Conservation (phyloP, 1,140 invertebrate species). For the Eurosta solidaginis region DNA sequence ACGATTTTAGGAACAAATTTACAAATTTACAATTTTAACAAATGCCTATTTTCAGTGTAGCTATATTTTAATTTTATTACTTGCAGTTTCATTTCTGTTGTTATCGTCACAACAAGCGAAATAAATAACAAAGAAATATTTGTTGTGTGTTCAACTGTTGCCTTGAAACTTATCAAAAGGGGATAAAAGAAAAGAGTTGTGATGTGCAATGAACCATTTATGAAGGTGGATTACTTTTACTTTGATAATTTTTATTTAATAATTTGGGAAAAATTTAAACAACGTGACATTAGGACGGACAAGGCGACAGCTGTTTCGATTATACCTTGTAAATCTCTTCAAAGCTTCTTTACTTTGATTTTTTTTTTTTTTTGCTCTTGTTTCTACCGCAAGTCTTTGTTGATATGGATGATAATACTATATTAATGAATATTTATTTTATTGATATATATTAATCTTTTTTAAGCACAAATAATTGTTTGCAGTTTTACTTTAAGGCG, state of each 20-base stretch:
- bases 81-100: neutral
- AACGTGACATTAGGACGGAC: too few relatives aligned
- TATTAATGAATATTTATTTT: too few relatives aligned
- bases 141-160: constrained; percentile 2
- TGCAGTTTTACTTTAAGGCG: too few relatives aligned
- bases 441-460: too few relatives aligned
- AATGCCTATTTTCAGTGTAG: neutral
- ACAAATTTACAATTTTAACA: neutral
- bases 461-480: too few relatives aligned
- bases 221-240: neutral
- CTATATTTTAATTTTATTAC: neutral
- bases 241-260: neutral
- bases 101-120: neutral
- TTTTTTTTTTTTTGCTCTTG: too few relatives aligned
- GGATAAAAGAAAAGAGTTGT: neutral
- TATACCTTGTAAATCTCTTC: too few relatives aligned
- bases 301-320: too few relatives aligned
- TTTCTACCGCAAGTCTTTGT: too few relatives aligned
- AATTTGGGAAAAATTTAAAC: too few relatives aligned
- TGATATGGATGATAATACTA: too few relatives aligned
- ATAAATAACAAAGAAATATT: neutral
- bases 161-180: neutral
- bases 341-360: too few relatives aligned
- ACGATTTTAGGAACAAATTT: neutral
- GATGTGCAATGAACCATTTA: neutral